Percentiles rank a stretch among this genome's conserved stretches.
phyloP scores from a whole-genome alignment of 2,113 vertebrate species.

The Odocoileus hemionus region DNA sequence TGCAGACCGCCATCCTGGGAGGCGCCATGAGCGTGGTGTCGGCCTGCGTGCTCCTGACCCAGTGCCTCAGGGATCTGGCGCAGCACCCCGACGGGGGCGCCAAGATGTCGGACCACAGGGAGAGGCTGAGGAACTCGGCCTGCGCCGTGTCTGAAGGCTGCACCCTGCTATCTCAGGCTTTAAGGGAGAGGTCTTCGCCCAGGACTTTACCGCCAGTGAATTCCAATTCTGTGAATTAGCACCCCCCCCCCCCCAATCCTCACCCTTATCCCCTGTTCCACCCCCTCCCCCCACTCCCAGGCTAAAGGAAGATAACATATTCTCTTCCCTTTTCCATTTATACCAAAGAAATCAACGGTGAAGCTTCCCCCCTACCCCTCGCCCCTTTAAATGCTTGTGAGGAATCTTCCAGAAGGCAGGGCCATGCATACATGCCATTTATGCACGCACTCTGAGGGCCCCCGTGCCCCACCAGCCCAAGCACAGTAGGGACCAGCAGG shows the following conservation, averaged over 20 bases:
- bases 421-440: neutral
- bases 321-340: constrained; percentile 66
- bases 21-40: constrained; percentile 99
- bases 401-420: constrained; percentile 13
- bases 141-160: constrained; percentile 97
- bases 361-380: neutral
- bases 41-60: constrained; percentile 97
- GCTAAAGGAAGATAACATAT: no score
- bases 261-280: neutral
- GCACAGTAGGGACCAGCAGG: constrained; percentile 43
- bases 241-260: neutral
- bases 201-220: constrained; percentile 97
- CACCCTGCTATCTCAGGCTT: constrained; percentile 97
- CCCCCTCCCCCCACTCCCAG: neutral
- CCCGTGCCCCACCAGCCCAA: neutral
- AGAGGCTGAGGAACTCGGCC: constrained; percentile 94
- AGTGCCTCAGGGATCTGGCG: constrained; percentile 97
- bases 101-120: constrained; percentile 95
- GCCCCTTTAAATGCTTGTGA: neutral
- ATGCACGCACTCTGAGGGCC: neutral
- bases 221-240: constrained; percentile 98
- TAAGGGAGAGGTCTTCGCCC: constrained; percentile 96
- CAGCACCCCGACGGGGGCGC: constrained; percentile 95
- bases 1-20: constrained; percentile 96
- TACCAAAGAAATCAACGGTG: constrained; percentile 92